phyloP scores from a whole-genome alignment of 2,797 vertebrate species.

The Mycteria americana region DNA sequence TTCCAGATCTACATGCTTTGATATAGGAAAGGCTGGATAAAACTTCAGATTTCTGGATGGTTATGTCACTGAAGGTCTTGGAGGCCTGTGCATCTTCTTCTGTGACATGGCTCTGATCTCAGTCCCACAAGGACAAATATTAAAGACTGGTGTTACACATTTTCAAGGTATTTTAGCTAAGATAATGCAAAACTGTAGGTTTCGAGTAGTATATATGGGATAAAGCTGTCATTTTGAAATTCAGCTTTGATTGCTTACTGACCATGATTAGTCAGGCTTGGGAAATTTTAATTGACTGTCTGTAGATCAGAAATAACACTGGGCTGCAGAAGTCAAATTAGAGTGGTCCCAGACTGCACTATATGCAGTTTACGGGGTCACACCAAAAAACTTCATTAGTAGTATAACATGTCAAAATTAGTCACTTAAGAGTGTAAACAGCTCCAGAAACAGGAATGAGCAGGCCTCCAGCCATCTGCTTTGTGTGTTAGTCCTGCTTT shows the following conservation, averaged over 20 bases:
- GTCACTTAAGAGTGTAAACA: constrained; percentile 78
- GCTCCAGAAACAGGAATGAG: constrained; percentile 67
- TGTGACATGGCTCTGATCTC: background rate
- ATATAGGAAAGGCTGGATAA: background rate
- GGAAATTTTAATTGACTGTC: constrained; percentile 15
- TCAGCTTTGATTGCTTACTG: background rate
- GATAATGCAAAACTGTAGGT: background rate
- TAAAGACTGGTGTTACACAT: background rate
- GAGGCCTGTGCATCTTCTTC: background rate
- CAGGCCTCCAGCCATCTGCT: constrained; percentile 77
- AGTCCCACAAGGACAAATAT: background rate
- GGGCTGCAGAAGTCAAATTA: background rate
- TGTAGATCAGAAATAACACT: background rate
- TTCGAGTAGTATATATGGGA: background rate
- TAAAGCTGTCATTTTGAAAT: background rate
- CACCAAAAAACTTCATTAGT: constrained; percentile 64
- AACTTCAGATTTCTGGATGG: background rate
- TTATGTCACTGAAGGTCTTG: background rate
- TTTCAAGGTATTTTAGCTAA: background rate
- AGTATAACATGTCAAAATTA: constrained; percentile 75
- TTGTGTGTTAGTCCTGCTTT: constrained; percentile 44
- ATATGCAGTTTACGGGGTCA: constrained; percentile 65
- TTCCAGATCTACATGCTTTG: background rate
- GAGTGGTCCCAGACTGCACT: background rate
- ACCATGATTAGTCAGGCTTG: background rate